Percentiles rank a stretch among this genome's conserved stretches.
Evolutionary conservation across 2,113 vertebrate genomes (phyloP).

Genomic region (Gobio gobio): DNA sequence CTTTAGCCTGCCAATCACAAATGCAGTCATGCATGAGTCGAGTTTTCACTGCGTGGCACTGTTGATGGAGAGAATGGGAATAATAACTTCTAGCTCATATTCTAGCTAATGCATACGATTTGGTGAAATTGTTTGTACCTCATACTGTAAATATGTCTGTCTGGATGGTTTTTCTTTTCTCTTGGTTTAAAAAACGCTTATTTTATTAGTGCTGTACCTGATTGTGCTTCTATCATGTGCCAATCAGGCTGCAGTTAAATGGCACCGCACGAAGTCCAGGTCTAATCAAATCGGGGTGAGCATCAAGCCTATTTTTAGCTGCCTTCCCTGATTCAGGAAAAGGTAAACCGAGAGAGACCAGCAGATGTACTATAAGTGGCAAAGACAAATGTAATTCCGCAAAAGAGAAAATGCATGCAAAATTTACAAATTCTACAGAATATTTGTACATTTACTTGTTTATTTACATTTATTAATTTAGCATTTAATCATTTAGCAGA

Average conservation of each 20-base stretch:
- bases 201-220: not conserved
- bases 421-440: too few relatives aligned
- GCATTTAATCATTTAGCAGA: too few relatives aligned
- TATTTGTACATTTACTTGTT: not conserved
- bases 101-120: not conserved
- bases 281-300: conserved; percentile 43
- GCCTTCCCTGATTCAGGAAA: conserved; percentile 10
- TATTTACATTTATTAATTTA: too few relatives aligned
- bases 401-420: not conserved
- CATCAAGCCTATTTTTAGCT: conserved; percentile 42
- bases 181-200: not conserved
- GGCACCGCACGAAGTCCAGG: conserved; percentile 8
- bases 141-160: too few relatives aligned
- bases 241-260: conserved; percentile 7
- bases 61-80: not conserved
- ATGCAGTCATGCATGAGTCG: conserved; percentile 8
- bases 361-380: not conserved
- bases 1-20: conserved; percentile 26
- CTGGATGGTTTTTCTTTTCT: not conserved
- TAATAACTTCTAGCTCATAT: not conserved
- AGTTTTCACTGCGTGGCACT: not conserved
- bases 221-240: conserved; percentile 12
- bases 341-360: not conserved
- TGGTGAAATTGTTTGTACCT: not conserved
- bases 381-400: not conserved